These are phyloP conservation scores for Crocuta crocuta DNA, from an alignment of 2,113 vertebrate genomes.

Conservation along the genomic window DNA sequence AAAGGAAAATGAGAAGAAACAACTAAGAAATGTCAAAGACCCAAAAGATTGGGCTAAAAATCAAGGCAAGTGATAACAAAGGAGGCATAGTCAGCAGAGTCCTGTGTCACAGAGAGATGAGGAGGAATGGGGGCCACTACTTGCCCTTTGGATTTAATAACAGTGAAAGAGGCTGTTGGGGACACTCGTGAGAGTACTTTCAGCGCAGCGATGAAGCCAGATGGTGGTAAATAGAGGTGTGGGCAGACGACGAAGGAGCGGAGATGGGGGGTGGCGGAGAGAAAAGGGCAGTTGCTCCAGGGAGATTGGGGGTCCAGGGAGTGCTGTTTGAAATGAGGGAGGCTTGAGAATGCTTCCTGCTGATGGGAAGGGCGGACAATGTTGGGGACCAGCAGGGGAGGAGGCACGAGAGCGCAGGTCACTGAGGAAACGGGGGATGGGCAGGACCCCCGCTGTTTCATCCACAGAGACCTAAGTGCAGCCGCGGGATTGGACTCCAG, in stretches of 20 bases:
- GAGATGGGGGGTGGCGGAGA: neutral
- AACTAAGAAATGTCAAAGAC: neutral
- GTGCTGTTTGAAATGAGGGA: neutral
- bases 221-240: neutral
- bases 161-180: neutral
- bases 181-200: neutral
- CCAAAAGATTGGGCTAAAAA: neutral
- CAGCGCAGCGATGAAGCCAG: neutral
- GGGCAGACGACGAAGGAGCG: neutral
- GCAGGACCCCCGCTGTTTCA: neutral
- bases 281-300: neutral
- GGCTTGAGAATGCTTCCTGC: neutral
- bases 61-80: neutral
- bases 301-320: too few species aligned
- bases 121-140: neutral
- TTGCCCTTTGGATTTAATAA: neutral
- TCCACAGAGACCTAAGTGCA: too few species aligned
- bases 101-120: neutral
- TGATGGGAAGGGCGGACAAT: neutral
- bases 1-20: neutral
- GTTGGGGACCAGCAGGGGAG: too few species aligned
- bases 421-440: accelerated
- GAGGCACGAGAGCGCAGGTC: neutral
- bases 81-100: neutral
- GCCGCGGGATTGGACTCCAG: neutral